A percentile compares a stretch with the other conserved stretches of the same genome.
These are phyloP conservation scores for Drosophila acutilabella DNA, from an alignment of 2,888 invertebrate genomes.

Conservation along the genomic window DNA sequence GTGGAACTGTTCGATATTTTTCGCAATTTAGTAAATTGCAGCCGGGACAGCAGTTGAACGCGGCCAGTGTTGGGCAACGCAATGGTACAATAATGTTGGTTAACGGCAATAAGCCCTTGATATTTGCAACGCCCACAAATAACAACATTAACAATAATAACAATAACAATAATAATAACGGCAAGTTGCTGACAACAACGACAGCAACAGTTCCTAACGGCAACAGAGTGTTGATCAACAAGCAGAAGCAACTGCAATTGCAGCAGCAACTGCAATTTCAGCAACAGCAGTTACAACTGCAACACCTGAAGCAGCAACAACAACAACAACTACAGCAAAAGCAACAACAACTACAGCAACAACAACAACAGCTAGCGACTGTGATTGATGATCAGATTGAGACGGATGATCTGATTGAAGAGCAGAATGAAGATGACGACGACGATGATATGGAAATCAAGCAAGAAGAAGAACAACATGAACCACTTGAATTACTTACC, in stretches of 20 bases:
- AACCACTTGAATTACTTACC: constrained; percentile 82
- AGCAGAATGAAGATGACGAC: constrained; percentile 4
- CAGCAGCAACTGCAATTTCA: constrained; percentile 22
- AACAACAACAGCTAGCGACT: constrained; percentile 89
- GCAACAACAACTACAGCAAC: constrained; percentile 17
- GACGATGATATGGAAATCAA: neutral
- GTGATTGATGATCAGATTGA: constrained; percentile 93
- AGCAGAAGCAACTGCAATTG: constrained; percentile 44
- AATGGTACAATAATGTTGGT: constrained; percentile 63
- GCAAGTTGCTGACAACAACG: constrained; percentile 21
- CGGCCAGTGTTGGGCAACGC: constrained; percentile 48
- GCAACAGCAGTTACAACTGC: constrained; percentile 28
- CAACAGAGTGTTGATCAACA: constrained; percentile 30
- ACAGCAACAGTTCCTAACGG: constrained; percentile 44
- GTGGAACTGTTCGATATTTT: constrained; percentile 72
- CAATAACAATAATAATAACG: constrained; percentile 28
- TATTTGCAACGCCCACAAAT: constrained; percentile 37
- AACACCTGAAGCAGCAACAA: constrained; percentile 20
- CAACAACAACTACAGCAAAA: constrained; percentile 6
- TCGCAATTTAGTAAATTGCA: constrained; percentile 74
- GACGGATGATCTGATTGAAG: constrained; percentile 10
- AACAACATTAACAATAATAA: constrained; percentile 19
- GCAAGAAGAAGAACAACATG: neutral
- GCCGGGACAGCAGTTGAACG: constrained; percentile 42
- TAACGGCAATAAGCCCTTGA: constrained; percentile 59